Base-by-base conservation (phyloP, 2,797 vertebrate species). In the Rhadinocentrus ornatus region DNA sequence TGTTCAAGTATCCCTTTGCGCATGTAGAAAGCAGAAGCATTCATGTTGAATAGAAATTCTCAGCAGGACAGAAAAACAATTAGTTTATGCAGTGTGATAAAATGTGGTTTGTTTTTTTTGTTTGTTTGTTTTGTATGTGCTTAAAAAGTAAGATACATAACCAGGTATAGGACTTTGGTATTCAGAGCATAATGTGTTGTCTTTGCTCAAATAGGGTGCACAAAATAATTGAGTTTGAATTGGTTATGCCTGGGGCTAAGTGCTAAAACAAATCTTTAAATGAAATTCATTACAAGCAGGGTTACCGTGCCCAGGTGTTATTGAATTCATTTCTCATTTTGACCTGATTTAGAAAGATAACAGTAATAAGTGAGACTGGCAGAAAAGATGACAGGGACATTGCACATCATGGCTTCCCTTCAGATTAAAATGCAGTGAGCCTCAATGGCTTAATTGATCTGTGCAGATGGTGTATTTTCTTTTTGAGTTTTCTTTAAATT, bases 221-320 rank as follows among this genome's bases (percentile, higher is more conserved):
- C 88, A 86, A 82, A 90, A 93, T 95, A 94, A 95, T 95, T 93
- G 94, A 94, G 93, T 94, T 95, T 94, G 90, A 93, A 94, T 93
- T 92, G 89, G 90, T 93, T 92, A 87, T 91, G 93, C 93, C 92
- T 87, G 78, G 81, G 92, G 94, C 92, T 93, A 93, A 93, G 93
- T 94, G 92, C 90, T 93, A 93, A 94, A 94, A 93, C 92, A 91
- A 94, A 94, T 94, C 92, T 92, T 94, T 93, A 94, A 94, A 93
- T 91, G 89, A 92, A 94, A 94, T 94, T 94, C 92, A 94, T 94
- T 93, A 94, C 86, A 86, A 88, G 88, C 88, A 83, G 81, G 84
- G 92, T 92, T 92, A 91, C 86, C 89, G 78, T 89, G 90, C 82
- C 84, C 92, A 93, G 93, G 92, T 95, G 92, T 92, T 93, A 93